A percentile compares a stretch with the other conserved stretches of the same genome.
Evolutionary conservation across 2,113 vertebrate species (phyloP).

Genomic region (Myrmecobius fasciatus): DNA sequence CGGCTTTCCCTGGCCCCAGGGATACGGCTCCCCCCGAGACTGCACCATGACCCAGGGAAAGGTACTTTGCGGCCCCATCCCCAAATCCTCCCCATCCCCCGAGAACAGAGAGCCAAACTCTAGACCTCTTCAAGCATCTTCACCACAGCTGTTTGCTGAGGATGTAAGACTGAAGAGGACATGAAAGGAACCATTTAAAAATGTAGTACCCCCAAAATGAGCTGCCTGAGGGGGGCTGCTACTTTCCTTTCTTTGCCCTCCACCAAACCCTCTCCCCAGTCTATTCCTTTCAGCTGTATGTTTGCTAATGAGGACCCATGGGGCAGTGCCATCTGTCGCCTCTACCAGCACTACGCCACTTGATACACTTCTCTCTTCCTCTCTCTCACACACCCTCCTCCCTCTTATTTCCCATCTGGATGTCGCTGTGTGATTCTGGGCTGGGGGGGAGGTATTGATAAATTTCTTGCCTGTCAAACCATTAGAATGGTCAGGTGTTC

Average conservation of each 20-base stretch:
- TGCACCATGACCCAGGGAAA: conserved; percentile 94
- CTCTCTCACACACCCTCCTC: neutral
- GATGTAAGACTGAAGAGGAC: conserved; percentile 4
- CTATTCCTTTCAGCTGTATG: neutral
- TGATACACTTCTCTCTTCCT: neutral
- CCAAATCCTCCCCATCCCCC: conserved; percentile 3
- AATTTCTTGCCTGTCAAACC: neutral
- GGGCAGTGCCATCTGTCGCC: neutral
- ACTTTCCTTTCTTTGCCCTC: neutral
- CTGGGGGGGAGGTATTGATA: neutral
- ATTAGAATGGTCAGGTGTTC: neutral
- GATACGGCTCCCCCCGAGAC: conserved; percentile 63
- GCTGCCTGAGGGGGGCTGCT: neutral
- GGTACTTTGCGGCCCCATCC: conserved; percentile 83
- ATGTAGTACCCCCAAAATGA: neutral
- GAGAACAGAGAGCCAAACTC: conserved; percentile 34
- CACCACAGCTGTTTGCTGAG: conserved; percentile 37
- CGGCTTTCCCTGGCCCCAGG: conserved; percentile 59
- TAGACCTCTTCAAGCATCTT: conserved; percentile 47
- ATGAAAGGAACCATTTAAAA: conserved; percentile 30
- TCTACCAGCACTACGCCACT: neutral
- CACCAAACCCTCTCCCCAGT: neutral
- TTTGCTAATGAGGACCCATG: neutral
- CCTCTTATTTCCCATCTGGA: conserved; percentile 19
- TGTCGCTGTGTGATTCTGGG: conserved; percentile 39